Evolutionary conservation across 2,113 vertebrate genomes (phyloP).

Genomic region (Perognathus longimembris): DNA sequence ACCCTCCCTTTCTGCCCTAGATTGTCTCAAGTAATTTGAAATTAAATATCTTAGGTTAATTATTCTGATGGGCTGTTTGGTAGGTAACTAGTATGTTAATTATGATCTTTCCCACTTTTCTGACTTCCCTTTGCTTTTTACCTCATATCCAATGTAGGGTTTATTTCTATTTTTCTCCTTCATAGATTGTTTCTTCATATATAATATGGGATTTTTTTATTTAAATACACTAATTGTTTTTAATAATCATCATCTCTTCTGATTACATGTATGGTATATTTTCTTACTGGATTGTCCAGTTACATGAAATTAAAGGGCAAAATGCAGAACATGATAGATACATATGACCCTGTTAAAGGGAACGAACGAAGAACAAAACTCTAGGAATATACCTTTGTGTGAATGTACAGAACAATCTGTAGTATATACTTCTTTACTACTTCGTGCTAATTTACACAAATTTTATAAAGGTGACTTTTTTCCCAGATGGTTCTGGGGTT

Average conservation of each 20-base stretch:
- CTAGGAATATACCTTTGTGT: too few relatives aligned
- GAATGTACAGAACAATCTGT: too few relatives aligned
- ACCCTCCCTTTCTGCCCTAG: constrained; percentile 18
- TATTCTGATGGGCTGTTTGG: background rate
- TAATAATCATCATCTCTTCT: background rate
- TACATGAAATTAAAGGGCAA: background rate
- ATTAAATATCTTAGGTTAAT: constrained; percentile 10
- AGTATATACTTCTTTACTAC: too few relatives aligned
- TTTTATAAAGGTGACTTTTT: too few relatives aligned
- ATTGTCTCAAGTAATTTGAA: constrained; percentile 17
- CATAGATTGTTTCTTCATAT: background rate
- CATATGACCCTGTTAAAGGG: too few relatives aligned
- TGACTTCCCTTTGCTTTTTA: background rate
- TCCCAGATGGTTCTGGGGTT: too few relatives aligned
- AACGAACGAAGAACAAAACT: too few relatives aligned
- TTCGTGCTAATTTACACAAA: too few relatives aligned
- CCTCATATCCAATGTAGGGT: too few relatives aligned
- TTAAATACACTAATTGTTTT: background rate
- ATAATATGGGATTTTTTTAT: background rate
- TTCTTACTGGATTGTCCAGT: background rate
- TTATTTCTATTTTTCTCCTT: constrained; percentile 37
- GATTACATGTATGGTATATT: background rate
- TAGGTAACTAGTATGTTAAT: background rate
- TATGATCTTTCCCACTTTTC: constrained; percentile 21
- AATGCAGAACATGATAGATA: too few relatives aligned